phyloP scores from a whole-genome alignment of 2,113 vertebrate genomes.

The Campylomormyrus tamandua region DNA sequence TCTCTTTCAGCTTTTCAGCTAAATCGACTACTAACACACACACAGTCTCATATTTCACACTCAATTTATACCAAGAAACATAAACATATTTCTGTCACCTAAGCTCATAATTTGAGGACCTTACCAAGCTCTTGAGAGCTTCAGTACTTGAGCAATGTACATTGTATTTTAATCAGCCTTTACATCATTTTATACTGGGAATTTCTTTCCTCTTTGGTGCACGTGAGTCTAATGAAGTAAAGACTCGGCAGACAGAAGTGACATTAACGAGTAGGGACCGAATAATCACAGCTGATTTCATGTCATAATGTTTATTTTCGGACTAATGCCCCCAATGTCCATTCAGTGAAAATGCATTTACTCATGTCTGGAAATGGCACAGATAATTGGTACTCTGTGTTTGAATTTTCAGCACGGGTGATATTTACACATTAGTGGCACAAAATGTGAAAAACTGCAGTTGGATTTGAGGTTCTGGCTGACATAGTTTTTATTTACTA shows the following conservation, averaged over 20 bases:
- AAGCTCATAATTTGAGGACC: not conserved
- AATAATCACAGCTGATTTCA: not conserved
- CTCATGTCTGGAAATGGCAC: conserved; percentile 4
- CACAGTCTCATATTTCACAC: not conserved
- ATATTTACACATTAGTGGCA: not conserved
- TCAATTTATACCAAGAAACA: not conserved
- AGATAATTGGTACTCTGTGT: not conserved
- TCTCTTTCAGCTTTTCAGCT: not conserved
- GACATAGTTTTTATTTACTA: not conserved
- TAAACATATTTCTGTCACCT: not conserved
- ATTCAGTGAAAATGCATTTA: not conserved
- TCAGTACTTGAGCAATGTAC: not conserved
- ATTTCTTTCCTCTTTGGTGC: not conserved
- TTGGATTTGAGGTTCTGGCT: not conserved
- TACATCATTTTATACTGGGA: not conserved
- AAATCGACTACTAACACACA: not conserved
- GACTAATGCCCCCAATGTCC: not conserved
- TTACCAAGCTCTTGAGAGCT: not conserved
- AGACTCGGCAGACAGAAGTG: not conserved
- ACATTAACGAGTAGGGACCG: not conserved
- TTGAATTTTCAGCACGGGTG: not conserved
- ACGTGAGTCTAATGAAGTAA: not conserved
- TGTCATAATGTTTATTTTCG: not conserved
- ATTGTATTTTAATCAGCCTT: not conserved
- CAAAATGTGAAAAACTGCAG: not conserved